Evolutionary conservation across 2,113 vertebrate genomes (phyloP), one percentile per base, ranked within the genome.

Genomic region (Rhinopomastus cyanomelas): DNA sequence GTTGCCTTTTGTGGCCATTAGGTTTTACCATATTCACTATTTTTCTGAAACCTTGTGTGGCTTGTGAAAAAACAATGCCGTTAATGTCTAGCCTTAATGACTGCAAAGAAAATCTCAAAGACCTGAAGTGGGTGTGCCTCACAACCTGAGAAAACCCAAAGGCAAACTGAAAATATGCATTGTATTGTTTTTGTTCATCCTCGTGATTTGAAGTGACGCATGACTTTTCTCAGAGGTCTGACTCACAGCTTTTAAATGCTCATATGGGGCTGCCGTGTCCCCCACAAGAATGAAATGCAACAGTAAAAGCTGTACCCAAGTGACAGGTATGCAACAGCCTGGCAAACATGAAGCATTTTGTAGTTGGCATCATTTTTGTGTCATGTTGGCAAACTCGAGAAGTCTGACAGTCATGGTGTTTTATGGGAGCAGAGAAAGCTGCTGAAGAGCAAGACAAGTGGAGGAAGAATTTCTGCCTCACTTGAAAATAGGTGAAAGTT

Each of bases 171-270:
- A 94, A 92, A 81, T 61, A 93, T 21, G 80, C 73, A 65, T 88
- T 94, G 92, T 78, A 78, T 91, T 88, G 65, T 0, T 89, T 96
- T 81, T 81, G 16, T 92, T 91, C 49, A 92, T 78, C 77, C 85
- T 91, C 67, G 57, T 86, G 88, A 96, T 94, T 92, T 92, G 80
- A 84, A 93, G 87, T 95, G 84, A 85, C 55, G 89, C 89, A 26
- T 92, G 57, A 26, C 62, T 90, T 92, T 72, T 84, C 42, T 72
- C 72, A 39, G 52, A 88, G 78, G 62, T 29, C 62, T 94, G 91
- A 93, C 74, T 96, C 89, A 84, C 46, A 87, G 55, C 62, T 87
- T 76, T 65, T 72, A 69, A 57, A 74, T 32, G 60, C 49, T 91
- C 18, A 27, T 26, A 7, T 62, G 37, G 69, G 66, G 61, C 74